These are phyloP conservation scores for Sandelia bainsii DNA, from an alignment of 2,797 vertebrate species.

Conservation along the genomic window DNA sequence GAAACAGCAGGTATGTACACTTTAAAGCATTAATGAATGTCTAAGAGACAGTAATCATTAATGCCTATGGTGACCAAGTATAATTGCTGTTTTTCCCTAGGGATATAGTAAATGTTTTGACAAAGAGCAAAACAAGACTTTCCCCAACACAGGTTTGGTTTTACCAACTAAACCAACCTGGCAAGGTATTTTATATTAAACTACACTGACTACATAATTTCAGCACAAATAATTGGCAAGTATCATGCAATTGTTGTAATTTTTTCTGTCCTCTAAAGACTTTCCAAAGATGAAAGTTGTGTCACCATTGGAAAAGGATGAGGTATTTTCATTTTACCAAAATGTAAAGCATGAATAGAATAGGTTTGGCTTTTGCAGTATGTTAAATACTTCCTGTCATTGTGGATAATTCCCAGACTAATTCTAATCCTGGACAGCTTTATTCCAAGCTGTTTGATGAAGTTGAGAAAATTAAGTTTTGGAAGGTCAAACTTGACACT, in stretches of 20 bases:
- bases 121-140: conserved; percentile 79
- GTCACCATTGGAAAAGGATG: conserved; percentile 77
- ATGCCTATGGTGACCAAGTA: conserved; percentile 1
- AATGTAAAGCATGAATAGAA: conserved; percentile 45
- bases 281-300: conserved; percentile 70
- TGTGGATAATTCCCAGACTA: conserved; percentile 77
- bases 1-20: background rate
- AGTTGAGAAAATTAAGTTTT: conserved; percentile 93
- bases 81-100: conserved; percentile 51
- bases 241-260: background rate
- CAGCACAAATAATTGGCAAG: background rate
- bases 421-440: conserved; percentile 82
- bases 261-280: conserved; percentile 53
- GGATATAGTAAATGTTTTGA: conserved; percentile 72
- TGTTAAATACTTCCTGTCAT: conserved; percentile 29
- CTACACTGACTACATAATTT: conserved; percentile 1
- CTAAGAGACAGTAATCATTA: conserved; percentile 12
- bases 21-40: background rate
- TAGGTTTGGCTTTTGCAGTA: conserved; percentile 10
- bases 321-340: conserved; percentile 53
- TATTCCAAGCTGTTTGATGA: conserved; percentile 93
- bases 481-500: conserved; percentile 89
- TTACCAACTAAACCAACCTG: conserved; percentile 75
- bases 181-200: conserved; percentile 80
- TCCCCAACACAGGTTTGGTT: conserved; percentile 68